Conservation (phyloP, 2,888 invertebrate species). For the Odontomyia ornata region DNA sequence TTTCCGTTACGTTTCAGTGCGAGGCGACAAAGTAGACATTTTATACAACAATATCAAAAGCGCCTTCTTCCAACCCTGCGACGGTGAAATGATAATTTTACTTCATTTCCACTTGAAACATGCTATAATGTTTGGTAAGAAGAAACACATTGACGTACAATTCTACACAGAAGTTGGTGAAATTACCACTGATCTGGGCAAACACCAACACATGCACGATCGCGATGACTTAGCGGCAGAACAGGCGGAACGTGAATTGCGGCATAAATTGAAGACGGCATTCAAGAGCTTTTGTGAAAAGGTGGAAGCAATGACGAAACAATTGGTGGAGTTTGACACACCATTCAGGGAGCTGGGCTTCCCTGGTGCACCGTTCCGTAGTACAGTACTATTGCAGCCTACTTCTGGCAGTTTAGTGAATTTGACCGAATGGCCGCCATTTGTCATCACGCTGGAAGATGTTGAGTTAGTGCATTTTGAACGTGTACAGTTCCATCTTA, state of each 20-base stretch:
- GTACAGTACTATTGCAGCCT: conserved; percentile 94
- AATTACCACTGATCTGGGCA: conserved; percentile 98
- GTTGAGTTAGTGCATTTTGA: conserved; percentile 99
- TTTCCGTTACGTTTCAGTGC: conserved; percentile 96
- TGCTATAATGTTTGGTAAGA: conserved; percentile 99
- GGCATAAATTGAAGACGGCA: conserved; percentile 96
- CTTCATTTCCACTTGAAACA: conserved; percentile 99
- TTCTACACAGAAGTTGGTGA: conserved; percentile 99
- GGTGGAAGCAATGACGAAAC: conserved; percentile 93
- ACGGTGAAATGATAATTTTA: conserved; percentile 99
- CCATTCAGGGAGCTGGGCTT: conserved; percentile 98
- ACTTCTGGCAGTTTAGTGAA: conserved; percentile 98
- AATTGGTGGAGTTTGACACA: conserved; percentile 97
- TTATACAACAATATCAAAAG: conserved; percentile 99
- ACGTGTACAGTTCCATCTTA: conserved; percentile 96
- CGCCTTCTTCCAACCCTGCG: conserved; percentile 99
- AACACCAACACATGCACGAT: conserved; percentile 99
- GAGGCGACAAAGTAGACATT: conserved; percentile 99
- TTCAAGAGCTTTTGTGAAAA: conserved; percentile 99
- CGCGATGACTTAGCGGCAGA: conserved; percentile 98
- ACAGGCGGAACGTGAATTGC: conserved; percentile 95
- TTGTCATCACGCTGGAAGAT: conserved; percentile 97
- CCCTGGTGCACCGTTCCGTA: conserved; percentile 96
- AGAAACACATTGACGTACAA: conserved; percentile 98
- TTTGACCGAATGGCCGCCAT: conserved; percentile 98